Conservation (phyloP, 64 coral and sea anemone species). For the Pocillopora verrucosa region DNA sequence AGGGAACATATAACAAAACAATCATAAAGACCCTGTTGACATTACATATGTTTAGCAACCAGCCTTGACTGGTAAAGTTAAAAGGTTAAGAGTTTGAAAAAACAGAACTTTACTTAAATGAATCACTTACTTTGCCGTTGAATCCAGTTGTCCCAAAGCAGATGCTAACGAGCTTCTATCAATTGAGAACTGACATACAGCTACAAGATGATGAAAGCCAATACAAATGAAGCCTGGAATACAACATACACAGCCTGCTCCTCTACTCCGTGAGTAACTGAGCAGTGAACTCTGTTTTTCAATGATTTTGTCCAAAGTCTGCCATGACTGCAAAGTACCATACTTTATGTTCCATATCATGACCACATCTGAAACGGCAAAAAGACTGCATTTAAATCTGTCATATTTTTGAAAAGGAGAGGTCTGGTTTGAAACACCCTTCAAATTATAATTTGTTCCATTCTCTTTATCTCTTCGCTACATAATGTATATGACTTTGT, state of each 20-base stretch:
- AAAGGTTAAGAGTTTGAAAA: too few relatives aligned
- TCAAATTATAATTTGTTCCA: too few relatives aligned
- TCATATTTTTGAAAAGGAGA: too few relatives aligned
- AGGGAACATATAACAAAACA: too few relatives aligned
- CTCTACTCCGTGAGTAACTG: background rate
- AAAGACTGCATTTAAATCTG: background rate
- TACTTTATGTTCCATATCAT: conserved; percentile 34
- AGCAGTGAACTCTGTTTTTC: background rate
- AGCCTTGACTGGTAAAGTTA: too few relatives aligned
- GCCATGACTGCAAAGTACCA: conserved; percentile 38
- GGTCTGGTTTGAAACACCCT: too few relatives aligned
- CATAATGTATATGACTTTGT: background rate
- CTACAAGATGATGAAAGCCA: conserved; percentile 20
- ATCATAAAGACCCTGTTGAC: too few relatives aligned
- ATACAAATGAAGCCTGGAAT: conserved; percentile 56
- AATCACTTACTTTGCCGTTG: conserved; percentile 13
- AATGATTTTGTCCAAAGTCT: conserved; percentile 25
- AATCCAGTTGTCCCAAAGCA: conserved; percentile 54
- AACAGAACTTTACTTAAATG: too few relatives aligned
- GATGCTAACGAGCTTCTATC: conserved; percentile 36
- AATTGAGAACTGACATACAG: conserved; percentile 30
- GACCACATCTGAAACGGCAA: background rate
- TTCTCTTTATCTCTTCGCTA: too few relatives aligned
- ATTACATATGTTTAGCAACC: too few relatives aligned
- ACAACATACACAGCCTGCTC: background rate